A percentile compares a stretch with the other conserved stretches of the same genome.
These are phyloP conservation scores for Crenichthys baileyi DNA, from an alignment of 2,797 vertebrate genomes.

Conservation along the genomic window DNA sequence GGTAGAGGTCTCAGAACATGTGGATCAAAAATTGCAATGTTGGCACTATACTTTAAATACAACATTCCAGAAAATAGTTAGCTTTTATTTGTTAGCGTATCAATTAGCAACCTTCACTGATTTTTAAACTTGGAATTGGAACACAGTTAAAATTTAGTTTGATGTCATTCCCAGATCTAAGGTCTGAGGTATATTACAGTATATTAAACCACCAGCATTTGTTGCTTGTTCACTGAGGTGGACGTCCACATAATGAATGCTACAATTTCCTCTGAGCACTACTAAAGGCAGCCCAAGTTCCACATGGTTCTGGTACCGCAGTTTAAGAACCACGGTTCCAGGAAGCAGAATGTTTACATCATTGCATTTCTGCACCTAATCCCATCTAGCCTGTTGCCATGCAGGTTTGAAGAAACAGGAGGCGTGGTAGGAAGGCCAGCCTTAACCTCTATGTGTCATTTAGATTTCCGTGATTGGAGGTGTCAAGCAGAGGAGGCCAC, in stretches of 20 bases:
- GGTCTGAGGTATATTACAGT: too few species aligned
- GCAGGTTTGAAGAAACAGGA: slow-evolving; percentile 57
- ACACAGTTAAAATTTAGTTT: too few species aligned
- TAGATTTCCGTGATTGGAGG: slow-evolving; percentile 76
- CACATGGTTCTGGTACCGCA: background rate
- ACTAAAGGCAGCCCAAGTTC: too few species aligned
- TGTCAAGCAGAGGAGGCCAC: slow-evolving; percentile 72
- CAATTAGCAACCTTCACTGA: background rate
- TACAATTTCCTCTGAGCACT: background rate
- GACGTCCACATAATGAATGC: too few species aligned
- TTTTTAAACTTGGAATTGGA: background rate
- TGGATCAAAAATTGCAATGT: too few species aligned
- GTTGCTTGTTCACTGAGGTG: too few species aligned
- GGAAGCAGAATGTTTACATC: slow-evolving; percentile 26
- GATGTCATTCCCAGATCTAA: too few species aligned
- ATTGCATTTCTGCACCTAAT: slow-evolving; percentile 33
- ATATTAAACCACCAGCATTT: too few species aligned
- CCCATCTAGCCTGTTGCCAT: slow-evolving; percentile 73
- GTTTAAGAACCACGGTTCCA: background rate
- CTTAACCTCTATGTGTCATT: slow-evolving; percentile 84
- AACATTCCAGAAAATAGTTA: background rate
- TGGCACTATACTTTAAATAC: too few species aligned
- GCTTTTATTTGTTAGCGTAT: background rate
- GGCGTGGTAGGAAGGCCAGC: slow-evolving; percentile 50
- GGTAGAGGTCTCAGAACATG: too few species aligned